phyloP scores from a whole-genome alignment of 2,113 vertebrate species.

The Callipepla californica region DNA sequence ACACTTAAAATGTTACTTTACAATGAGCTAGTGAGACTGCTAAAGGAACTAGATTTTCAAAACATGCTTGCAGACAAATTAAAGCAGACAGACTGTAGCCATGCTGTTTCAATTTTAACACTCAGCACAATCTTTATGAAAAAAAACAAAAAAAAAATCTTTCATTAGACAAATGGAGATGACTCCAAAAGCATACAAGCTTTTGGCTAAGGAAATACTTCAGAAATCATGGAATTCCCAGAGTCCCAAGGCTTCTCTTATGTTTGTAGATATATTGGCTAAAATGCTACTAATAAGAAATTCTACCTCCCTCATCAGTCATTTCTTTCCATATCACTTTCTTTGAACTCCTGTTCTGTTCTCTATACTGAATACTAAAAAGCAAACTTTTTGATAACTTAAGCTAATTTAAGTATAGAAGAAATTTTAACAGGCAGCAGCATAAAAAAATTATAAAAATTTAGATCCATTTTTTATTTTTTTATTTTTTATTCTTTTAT shows the following conservation, averaged over 20 bases:
- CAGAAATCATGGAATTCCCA: background rate
- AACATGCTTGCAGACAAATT: background rate
- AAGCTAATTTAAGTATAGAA: background rate
- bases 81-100: background rate
- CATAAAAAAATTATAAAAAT: background rate
- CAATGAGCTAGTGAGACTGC: background rate
- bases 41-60: background rate
- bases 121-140: background rate
- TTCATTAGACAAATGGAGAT: background rate
- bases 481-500: background rate
- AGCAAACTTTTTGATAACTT: background rate
- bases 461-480: background rate
- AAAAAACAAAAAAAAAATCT: background rate
- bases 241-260: background rate
- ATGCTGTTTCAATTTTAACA: background rate
- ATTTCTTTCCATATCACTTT: background rate
- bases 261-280: background rate
- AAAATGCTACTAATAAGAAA: background rate
- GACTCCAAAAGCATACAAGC: background rate
- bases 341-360: background rate
- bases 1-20: background rate
- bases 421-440: background rate
- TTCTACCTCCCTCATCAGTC: fast-evolving
- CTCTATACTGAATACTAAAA: background rate
- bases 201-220: background rate